Conservation (phyloP, 2,797 vertebrate species). For the Propithecus deckenii region DNA sequence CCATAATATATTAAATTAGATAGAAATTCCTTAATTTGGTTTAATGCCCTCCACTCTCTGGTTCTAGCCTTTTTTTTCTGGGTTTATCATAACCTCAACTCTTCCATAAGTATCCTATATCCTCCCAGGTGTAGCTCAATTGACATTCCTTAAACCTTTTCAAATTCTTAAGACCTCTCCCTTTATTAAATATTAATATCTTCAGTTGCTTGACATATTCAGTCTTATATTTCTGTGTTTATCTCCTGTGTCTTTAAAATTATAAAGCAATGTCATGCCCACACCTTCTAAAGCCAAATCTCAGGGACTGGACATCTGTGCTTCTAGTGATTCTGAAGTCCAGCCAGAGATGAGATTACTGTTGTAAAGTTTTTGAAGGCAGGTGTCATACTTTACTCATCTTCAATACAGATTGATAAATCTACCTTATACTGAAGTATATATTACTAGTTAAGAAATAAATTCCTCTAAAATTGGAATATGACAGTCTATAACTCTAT, state of each 20-base stretch:
- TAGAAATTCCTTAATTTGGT: slow-evolving; percentile 5
- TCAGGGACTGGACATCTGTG: background rate
- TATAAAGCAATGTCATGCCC: background rate
- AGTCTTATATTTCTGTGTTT: background rate
- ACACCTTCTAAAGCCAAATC: background rate
- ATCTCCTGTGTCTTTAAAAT: background rate
- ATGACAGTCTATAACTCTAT: background rate
- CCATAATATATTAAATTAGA: background rate
- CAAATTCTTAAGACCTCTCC: background rate
- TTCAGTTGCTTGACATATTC: background rate
- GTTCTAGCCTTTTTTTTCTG: background rate
- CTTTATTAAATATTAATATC: background rate
- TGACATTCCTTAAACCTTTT: slow-evolving; percentile 15
- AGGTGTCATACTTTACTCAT: background rate
- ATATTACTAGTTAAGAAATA: slow-evolving; percentile 32
- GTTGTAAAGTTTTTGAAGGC: background rate
- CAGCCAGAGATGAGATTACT: background rate
- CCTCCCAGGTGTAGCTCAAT: background rate
- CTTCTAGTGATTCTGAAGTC: background rate
- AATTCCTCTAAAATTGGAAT: background rate
- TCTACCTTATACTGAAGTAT: background rate
- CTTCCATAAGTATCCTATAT: background rate
- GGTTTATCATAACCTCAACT: background rate
- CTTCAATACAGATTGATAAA: background rate
- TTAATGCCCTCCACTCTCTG: background rate